Conservation (phyloP, 1,140 invertebrate species). For the Achatina immaculata region DNA sequence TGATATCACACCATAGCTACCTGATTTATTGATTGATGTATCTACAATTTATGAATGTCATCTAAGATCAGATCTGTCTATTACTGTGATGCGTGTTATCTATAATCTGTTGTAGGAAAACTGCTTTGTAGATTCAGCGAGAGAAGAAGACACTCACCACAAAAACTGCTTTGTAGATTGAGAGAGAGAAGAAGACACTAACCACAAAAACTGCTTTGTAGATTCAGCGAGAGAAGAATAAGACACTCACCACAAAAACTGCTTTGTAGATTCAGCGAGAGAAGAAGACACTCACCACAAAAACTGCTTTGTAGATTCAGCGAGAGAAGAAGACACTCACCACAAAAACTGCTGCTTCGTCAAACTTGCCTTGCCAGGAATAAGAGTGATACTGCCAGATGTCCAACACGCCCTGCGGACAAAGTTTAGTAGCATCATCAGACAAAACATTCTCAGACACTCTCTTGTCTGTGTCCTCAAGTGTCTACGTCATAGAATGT, state of each 20-base stretch:
- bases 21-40: too few species aligned
- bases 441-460: too few species aligned
- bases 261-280: not conserved
- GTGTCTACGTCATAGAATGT: too few species aligned
- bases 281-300: not conserved
- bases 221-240: not conserved
- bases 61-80: not conserved
- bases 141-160: too few species aligned
- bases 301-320: too few species aligned
- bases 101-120: not conserved
- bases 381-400: constrained; percentile 49
- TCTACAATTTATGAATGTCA: not conserved
- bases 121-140: not conserved
- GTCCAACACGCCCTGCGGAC: constrained; percentile 46
- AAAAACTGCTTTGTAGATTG: too few species aligned
- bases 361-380: constrained; percentile 37
- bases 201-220: not conserved
- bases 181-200: constrained; percentile 1
- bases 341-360: constrained; percentile 22
- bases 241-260: not conserved
- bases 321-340: too few species aligned
- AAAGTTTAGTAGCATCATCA: too few species aligned
- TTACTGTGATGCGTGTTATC: not conserved
- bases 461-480: too few species aligned
- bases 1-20: too few species aligned